Evolutionary conservation across 2,797 vertebrate species (phyloP).

Genomic region (Alcedo atthis): DNA sequence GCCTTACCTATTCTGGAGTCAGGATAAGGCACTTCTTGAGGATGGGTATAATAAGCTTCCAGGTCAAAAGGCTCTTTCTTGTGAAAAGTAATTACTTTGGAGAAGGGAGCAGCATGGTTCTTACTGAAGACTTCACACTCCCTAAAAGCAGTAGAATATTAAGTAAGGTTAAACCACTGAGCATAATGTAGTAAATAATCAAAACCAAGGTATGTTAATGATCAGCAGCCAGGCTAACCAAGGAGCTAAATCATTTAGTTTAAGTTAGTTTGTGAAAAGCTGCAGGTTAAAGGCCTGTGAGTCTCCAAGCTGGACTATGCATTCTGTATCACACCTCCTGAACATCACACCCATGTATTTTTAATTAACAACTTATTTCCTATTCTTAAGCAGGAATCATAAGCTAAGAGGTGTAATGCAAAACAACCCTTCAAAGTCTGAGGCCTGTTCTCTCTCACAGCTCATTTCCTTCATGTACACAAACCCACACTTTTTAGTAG

Average conservation of each 20-base stretch:
- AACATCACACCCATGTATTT: neutral
- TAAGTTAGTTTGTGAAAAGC: neutral
- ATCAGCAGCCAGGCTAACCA: neutral
- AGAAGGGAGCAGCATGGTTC: slow-evolving; percentile 83
- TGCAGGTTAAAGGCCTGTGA: neutral
- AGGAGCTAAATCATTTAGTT: neutral
- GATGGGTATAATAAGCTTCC: slow-evolving; percentile 81
- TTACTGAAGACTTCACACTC: slow-evolving; percentile 85
- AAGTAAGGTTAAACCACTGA: neutral
- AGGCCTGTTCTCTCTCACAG: neutral
- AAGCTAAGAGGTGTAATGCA: neutral
- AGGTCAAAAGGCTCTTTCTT: slow-evolving; percentile 85
- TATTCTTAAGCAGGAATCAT: neutral
- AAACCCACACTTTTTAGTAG: neutral
- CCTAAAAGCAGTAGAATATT: slow-evolving; percentile 55
- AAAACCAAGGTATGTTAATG: neutral
- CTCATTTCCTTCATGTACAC: neutral
- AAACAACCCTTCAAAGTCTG: neutral
- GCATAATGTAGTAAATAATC: neutral
- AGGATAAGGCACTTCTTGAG: slow-evolving; percentile 82
- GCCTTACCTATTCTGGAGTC: slow-evolving; percentile 83
- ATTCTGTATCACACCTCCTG: neutral
- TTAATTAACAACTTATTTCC: neutral
- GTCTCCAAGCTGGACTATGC: neutral
- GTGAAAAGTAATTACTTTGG: slow-evolving; percentile 85